Base-by-base conservation (phyloP, 2,797 vertebrate species). In the Thaleichthys pacificus region DNA sequence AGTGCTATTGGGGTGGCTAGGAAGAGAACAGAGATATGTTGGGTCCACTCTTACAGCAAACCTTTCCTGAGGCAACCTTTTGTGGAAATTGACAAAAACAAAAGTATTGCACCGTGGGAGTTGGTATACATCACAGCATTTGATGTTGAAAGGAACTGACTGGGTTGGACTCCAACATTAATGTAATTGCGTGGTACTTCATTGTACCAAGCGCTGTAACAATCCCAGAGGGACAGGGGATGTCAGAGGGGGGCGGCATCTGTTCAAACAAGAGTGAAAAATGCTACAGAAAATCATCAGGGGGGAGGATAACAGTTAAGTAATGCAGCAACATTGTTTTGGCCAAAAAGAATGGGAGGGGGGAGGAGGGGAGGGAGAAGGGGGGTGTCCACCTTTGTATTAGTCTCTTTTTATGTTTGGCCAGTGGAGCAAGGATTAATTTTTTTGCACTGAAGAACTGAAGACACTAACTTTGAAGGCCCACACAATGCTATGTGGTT, bases 251-350 rank as follows among this genome's bases (percentile, higher is more conserved):
- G 82, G 84, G 79, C 77, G 74, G 87, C 93, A 94, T 92, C 92
- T 93, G 92, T 93, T 88, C 88, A 93, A 93, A 93, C 90, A 93
- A 90, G 82, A 81, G 82, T 81, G 35, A 88, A 91, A 92, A 86
- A 91, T 86, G 87, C 83, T 84, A 84, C 87, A 90, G 87, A 89
- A 89, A 91, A 91, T 86, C 87, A 89, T 89, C 85, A 76, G 91
- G 91, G 66, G 87, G 86, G 87, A 87, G 89, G 85, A 90, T 84
- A 92, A 92, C 86, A 91, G 86, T 81, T 84, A 84, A 90, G 86
- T 86, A 90, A 89, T 85, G 87, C 85, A 81, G 86, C 79, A 88
- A 90, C 88, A 91, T 90, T 90, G 89, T 91, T 91, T 82, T 80
- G 84, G 85, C 86, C 87, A 83, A 61, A 88, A 67, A 28, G 42